A percentile compares a stretch with the other conserved stretches of the same genome.
Evolutionary conservation across 1,140 invertebrate genomes (phyloP).

Genomic region (Musca vetustissima): DNA sequence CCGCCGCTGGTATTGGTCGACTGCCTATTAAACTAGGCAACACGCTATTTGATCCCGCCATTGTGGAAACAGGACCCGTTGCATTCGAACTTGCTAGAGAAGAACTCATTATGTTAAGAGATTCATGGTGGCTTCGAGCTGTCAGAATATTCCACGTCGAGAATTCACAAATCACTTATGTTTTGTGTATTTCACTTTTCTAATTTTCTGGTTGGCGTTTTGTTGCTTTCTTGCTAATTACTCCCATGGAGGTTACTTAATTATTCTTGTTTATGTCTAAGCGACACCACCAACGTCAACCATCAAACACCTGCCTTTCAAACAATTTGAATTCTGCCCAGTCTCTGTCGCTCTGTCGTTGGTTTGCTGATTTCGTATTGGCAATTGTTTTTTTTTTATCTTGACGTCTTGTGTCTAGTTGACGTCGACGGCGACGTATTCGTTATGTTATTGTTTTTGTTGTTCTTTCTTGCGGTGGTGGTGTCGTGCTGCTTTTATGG

Average conservation of each 20-base stretch:
- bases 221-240: background rate
- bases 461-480: background rate
- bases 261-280: slow-evolving; percentile 5
- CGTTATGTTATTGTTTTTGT: slow-evolving; percentile 6
- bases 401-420: background rate
- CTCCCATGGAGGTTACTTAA: background rate
- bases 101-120: background rate
- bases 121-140: too few relatives aligned
- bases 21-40: background rate
- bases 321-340: too few relatives aligned
- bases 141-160: too few relatives aligned
- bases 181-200: background rate
- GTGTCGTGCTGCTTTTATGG: background rate
- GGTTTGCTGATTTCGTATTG: too few relatives aligned
- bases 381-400: background rate
- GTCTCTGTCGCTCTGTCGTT: too few relatives aligned
- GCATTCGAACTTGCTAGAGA: background rate
- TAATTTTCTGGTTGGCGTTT: slow-evolving; percentile 3
- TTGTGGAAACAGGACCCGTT: background rate
- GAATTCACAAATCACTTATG: too few relatives aligned
- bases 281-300: slow-evolving; percentile 2
- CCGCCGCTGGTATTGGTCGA: slow-evolving; percentile 8
- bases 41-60: slow-evolving; percentile 1
- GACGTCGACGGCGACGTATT: background rate
- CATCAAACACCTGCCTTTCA: slow-evolving; percentile 3